A percentile compares a stretch with the other conserved stretches of the same genome.
These are phyloP conservation scores for Gadopsis bispinosus DNA, from an alignment of 2,797 vertebrate genomes.

Conservation along the genomic window DNA sequence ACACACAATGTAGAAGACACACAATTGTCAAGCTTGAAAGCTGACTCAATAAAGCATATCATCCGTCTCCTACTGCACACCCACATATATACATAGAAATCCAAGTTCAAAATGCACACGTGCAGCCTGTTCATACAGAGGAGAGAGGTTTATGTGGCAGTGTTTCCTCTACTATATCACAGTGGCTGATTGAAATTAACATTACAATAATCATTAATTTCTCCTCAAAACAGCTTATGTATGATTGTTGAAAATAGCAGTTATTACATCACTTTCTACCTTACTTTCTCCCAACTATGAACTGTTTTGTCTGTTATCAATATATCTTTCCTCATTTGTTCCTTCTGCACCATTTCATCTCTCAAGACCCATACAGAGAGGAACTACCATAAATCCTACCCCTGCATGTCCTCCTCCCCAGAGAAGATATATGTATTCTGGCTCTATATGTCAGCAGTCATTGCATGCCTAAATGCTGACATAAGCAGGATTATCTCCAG, in stretches of 20 bases:
- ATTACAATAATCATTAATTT: neutral
- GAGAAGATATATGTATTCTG: constrained; percentile 31
- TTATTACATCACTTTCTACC: neutral
- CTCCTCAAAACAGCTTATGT: neutral
- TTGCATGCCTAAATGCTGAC: constrained; percentile 30
- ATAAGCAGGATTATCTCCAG: constrained; percentile 35
- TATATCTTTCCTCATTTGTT: neutral
- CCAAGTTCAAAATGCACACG: constrained; percentile 27
- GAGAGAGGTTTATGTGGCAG: neutral
- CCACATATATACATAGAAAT: constrained; percentile 42
- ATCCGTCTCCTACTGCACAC: constrained; percentile 50
- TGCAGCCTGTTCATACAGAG: neutral
- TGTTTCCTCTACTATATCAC: constrained; percentile 10
- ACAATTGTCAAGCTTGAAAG: constrained; percentile 35
- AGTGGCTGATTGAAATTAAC: constrained; percentile 1
- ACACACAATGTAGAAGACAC: constrained; percentile 22
- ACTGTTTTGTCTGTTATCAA: constrained; percentile 9
- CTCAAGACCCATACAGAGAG: constrained; percentile 13
- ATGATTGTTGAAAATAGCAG: neutral
- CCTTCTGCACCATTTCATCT: neutral
- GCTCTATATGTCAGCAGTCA: constrained; percentile 30
- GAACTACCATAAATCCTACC: constrained; percentile 24
- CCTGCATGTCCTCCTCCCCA: constrained; percentile 18
- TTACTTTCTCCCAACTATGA: neutral
- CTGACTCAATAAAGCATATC: constrained; percentile 53